Evolutionary conservation across 1,140 invertebrate species (phyloP).

Genomic region (Aplysia californica): DNA sequence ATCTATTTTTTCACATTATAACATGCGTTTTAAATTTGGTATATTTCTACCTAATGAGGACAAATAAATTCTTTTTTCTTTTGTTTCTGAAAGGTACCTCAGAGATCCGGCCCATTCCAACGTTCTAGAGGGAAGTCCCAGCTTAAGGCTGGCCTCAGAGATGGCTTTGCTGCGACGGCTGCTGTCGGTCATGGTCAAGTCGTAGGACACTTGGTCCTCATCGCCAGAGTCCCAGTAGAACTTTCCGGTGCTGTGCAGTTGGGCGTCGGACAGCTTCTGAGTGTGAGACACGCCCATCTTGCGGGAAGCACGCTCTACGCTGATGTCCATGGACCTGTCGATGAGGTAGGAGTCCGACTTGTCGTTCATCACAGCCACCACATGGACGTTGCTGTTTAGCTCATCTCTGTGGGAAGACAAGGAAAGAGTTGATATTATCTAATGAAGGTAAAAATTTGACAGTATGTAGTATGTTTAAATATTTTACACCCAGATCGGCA

Average conservation of each 20-base stretch:
- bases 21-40: background rate
- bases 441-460: background rate
- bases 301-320: slow-evolving; percentile 14
- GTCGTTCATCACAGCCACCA: background rate
- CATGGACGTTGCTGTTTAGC: slow-evolving; percentile 17
- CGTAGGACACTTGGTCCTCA: slow-evolving; percentile 9
- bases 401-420: slow-evolving; percentile 27
- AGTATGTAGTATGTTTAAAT: background rate
- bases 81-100: background rate
- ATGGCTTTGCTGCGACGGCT: background rate
- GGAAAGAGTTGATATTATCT: background rate
- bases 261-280: background rate
- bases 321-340: slow-evolving; percentile 5
- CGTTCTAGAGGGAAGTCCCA: slow-evolving; percentile 14
- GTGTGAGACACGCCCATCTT: slow-evolving; percentile 8
- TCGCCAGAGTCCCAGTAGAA: slow-evolving; percentile 12
- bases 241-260: background rate
- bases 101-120: slow-evolving; percentile 3
- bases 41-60: background rate
- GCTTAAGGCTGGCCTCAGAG: slow-evolving; percentile 14
- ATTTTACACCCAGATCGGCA: too few relatives aligned
- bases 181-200: slow-evolving; percentile 4
- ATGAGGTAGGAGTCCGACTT: background rate
- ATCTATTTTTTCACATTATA: background rate
- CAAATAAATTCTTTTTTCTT: background rate